A percentile compares a stretch with the other conserved stretches of the same genome.
phyloP scores from a whole-genome alignment of 2,888 invertebrate genomes.

The Acanthopleura granulata region DNA sequence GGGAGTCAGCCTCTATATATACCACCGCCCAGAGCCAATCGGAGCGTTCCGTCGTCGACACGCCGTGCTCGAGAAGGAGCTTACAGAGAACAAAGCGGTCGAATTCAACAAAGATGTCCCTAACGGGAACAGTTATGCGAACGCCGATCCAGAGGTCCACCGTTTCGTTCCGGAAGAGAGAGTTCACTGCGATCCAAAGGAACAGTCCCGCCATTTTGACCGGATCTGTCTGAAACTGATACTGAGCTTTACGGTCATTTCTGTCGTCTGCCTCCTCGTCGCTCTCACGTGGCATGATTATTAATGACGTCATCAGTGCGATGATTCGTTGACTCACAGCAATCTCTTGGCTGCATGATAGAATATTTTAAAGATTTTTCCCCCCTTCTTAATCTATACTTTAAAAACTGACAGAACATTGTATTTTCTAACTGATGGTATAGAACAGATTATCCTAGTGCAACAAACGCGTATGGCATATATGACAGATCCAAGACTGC shows the following conservation, averaged over 20 bases:
- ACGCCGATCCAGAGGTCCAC: too few relatives aligned
- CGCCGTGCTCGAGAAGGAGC: background rate
- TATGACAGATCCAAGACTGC: too few relatives aligned
- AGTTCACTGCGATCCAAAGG: background rate
- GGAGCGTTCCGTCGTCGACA: background rate
- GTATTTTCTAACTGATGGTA: too few relatives aligned
- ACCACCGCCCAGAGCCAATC: background rate
- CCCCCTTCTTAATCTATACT: too few relatives aligned
- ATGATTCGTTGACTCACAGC: too few relatives aligned
- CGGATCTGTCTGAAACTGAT: background rate
- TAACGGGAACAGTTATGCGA: background rate
- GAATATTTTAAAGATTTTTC: too few relatives aligned
- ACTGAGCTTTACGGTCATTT: background rate
- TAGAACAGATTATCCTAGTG: too few relatives aligned
- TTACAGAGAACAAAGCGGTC: background rate
- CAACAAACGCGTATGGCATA: too few relatives aligned
- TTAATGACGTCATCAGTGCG: too few relatives aligned
- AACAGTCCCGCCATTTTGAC: slow-evolving; percentile 1
- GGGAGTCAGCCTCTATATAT: background rate
- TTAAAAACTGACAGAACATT: too few relatives aligned
- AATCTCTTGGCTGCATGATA: too few relatives aligned
- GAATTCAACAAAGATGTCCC: background rate
- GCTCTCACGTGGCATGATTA: background rate
- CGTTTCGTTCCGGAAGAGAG: too few relatives aligned
- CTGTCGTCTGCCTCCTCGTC: background rate